Conservation (phyloP, 2,888 invertebrate genomes). For the Cheilosia scutellata region DNA sequence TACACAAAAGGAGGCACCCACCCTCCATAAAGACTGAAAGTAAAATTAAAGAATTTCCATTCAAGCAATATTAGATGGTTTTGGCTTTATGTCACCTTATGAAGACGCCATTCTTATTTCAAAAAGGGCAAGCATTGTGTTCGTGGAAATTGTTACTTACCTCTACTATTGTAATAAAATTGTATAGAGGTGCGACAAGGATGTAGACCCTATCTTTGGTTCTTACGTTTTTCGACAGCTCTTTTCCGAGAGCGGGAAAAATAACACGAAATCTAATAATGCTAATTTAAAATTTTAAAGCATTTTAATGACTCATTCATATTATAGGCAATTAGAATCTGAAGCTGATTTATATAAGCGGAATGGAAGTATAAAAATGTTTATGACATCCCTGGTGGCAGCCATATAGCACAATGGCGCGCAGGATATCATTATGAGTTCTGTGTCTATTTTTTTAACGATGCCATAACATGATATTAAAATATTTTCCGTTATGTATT, state of each 20-base stretch:
- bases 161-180: too few relatives aligned
- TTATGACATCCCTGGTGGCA: slow-evolving; percentile 44
- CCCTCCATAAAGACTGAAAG: neutral
- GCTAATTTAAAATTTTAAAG: slow-evolving; percentile 53
- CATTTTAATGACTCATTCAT: slow-evolving; percentile 57
- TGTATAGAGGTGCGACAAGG: too few relatives aligned
- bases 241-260: neutral
- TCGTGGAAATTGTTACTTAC: too few relatives aligned
- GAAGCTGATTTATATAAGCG: slow-evolving; percentile 58
- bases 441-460: slow-evolving; percentile 45
- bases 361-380: slow-evolving; percentile 33
- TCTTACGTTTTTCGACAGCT: neutral
- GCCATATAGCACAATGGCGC: slow-evolving; percentile 12
- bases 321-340: slow-evolving; percentile 64
- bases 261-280: slow-evolving; percentile 22
- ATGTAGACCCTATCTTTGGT: neutral
- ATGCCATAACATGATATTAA: slow-evolving; percentile 52
- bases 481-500: slow-evolving; percentile 35
- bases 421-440: slow-evolving; percentile 51
- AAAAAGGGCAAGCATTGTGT: too few relatives aligned
- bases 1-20: neutral
- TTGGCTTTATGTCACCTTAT: neutral
- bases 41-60: neutral
- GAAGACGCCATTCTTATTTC: too few relatives aligned
- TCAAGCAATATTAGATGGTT: neutral